Base-by-base conservation (phyloP, 1,140 invertebrate genomes). In the Lordiphosa clarofinis region DNA sequence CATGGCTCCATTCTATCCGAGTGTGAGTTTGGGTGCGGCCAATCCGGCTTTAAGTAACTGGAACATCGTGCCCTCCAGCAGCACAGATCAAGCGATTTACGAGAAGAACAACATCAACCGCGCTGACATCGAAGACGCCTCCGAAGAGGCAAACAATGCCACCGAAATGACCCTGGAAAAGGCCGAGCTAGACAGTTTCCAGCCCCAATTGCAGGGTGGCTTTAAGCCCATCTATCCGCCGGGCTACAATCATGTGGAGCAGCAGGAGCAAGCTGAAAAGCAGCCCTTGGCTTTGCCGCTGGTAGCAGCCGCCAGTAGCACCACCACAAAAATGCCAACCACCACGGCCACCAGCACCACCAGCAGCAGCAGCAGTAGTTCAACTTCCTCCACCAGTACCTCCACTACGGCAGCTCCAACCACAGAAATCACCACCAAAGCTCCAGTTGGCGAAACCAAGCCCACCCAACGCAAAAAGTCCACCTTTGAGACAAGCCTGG, bases 1-100 rank as follows among this genome's bases (percentile, higher is more conserved):
- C 55, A 92, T 94, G 90, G 93, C 93, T 1, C 93, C 93, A 0
- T 94, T 94, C 57, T 91, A 93, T 7, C 92, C 93, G 0, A 94
- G 93, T 71, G 87, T 92, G 1, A 93, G 91, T 44, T 89, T 92
- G 0, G 86, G 74, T 4, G 90, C 90, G 35, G 74, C 84, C 2
- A 55, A 60, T 12, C 56, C 76, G 0, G 31, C 44, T 4, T 56
- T 60, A 0, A 92, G 93, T 66, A 92, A 92, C 15, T 94, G 93
- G 93, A 92, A 91, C 53, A 92, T 94, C 4, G 90, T 94, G 0
- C 89, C 88, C 0, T 84, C 86, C 10, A 88, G 50, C 38, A 76
- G 50, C 38, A 76, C 56, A 31, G 75, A 59, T n/a, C 59, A 68
- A 31, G 8, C 54, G 2, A 28, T 78, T 7, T 86, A 68, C 40